Evolutionary conservation across 2,797 vertebrate species (phyloP), one percentile per base, ranked within the genome.

Genomic region (Ammospiza maritima): DNA sequence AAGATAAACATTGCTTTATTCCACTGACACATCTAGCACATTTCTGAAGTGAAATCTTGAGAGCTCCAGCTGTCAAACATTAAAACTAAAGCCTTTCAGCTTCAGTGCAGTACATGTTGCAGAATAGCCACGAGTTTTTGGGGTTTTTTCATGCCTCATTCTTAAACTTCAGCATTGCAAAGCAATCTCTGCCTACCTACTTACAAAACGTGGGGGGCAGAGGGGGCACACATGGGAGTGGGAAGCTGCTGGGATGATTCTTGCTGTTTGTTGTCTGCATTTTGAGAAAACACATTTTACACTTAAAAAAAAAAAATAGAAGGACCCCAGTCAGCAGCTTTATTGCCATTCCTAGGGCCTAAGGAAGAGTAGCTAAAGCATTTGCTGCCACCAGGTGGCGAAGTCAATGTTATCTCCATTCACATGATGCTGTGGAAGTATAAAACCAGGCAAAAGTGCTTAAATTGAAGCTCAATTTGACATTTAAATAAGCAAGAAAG

Each of bases 351-450:
- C 19, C 47, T 13, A 10, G 6, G 3, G 12, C 5, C 6, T 29
- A 50, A 62, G 6, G 13, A 32, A 57, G 18, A 45, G 27, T 8
- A 62, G 56, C 54, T 69, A 93, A 97, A 95, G 96, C 27, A 45
- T 97, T 94, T 97, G 96, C 96, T 97, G 98, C 98, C 98, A 98
- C 89, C 98, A 77, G 71, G 98, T 97, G 98, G 98, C 88, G 72
- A 54, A 74, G 40, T 12, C 42, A 30, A 16, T 6, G 0, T 11
- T 15, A 18, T 5, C 44, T 27, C 42, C 38, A 42, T 23, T 29
- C 61, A 50, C 44, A 47, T 2, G 30, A 71, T 36, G 16, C 13
- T 25, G 23, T 10, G 11, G 9, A 44, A 20, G 5, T 61, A 10
- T 32, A 58, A 72, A 71, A 61, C 16, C 25, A 47, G 29, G 19